Percentiles rank a stretch among this genome's conserved stretches.
These are phyloP conservation scores for Sylvia borin DNA, from an alignment of 2,797 vertebrate genomes.

Conservation along the genomic window DNA sequence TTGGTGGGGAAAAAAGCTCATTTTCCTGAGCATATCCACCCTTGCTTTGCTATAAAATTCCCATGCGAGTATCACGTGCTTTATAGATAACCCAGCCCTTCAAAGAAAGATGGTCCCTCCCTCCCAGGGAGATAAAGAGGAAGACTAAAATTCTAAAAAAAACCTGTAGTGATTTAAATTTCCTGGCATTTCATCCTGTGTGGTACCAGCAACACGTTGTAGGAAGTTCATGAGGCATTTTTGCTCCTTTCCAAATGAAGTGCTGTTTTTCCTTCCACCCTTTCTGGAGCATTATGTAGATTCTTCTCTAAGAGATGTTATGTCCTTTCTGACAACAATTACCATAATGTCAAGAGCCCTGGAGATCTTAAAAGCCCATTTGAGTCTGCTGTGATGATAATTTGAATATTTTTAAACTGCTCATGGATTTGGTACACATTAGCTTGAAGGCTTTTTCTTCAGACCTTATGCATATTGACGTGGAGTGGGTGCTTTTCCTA, in stretches of 20 bases:
- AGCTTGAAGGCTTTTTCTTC: neutral
- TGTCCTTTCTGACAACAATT: neutral
- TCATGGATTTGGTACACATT: neutral
- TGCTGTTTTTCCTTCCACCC: neutral
- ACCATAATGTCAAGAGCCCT: conserved; percentile 14
- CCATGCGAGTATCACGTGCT: neutral
- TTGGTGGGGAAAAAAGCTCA: neutral
- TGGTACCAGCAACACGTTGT: neutral
- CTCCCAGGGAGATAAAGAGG: neutral
- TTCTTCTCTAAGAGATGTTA: neutral
- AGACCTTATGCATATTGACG: neutral
- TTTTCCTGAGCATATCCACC: neutral
- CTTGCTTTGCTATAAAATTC: neutral
- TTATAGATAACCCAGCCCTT: neutral
- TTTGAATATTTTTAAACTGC: neutral
- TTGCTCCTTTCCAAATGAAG: neutral
- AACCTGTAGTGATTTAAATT: neutral
- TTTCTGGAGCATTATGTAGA: neutral
- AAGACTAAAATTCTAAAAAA: neutral
- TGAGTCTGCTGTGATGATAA: neutral
- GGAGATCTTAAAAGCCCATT: neutral
- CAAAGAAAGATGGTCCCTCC: neutral
- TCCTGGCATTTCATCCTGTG: neutral
- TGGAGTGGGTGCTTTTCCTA: neutral
- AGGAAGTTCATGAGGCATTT: neutral